Base-by-base conservation (phyloP, 1,140 invertebrate species). In the Eurosta solidaginis region DNA sequence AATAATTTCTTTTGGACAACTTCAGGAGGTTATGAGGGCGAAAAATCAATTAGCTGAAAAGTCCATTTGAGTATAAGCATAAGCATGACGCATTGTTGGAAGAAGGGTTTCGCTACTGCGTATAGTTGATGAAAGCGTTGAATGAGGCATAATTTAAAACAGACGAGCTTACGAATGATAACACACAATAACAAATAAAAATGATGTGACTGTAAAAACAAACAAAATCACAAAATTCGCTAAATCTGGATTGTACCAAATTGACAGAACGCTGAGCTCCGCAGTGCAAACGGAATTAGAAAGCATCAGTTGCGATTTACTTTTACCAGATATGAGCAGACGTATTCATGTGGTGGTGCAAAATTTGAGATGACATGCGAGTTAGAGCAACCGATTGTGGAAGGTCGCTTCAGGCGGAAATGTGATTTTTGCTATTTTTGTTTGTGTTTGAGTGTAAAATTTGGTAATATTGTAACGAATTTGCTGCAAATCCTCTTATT, bases 231-330 rank as follows among this genome's bases (percentile, higher is more conserved):
- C 59, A 68, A 68, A 68, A 68, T 17, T 68, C 59, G 17, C 59
- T n/a, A 25, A 45, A 75, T 75, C 40, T 75, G 73, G 27, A 20
- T 12, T 47, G 42, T 47, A 7, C n/a, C 59, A 27, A 20, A 14
- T 68, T 40, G 75, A 50, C 25, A 47, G 74, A 33, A 50, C 42
- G 42, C 29, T 45, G 75, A 68, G 44, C 63, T 63, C 52, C 76
- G 54, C 36, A 44, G 36, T 63, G 45, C 63, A 59, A 77, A 77
- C 52, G 45, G 75, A 77, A 77, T 77, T 45, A 68, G 76, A 77
- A 77, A 47, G 76, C 76, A 77, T 77, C 76, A 77, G 76, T 68
- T 77, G 76, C 76, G 40, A 77, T 77, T 77, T 59, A 68, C n/a
- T 68, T 40, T 40, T 36, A 17, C n/a, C 2, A 40, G 59, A 68